Percentiles rank a stretch among this genome's conserved stretches.
Conservation (phyloP, 2,888 invertebrate species). For the Andrena camellia region DNA sequence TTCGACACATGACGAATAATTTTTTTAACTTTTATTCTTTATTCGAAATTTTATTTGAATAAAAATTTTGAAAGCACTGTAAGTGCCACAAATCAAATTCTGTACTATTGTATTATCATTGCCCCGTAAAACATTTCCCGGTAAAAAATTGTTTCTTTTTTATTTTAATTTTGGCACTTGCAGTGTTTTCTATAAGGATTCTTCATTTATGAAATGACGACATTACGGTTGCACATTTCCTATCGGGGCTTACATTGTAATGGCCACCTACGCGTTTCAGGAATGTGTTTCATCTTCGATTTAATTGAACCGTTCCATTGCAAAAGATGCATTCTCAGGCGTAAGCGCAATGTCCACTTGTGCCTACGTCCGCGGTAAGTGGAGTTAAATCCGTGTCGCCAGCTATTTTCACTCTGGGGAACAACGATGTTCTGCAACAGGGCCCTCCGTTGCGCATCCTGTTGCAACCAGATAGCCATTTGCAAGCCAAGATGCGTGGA, state of each 20-base stretch:
- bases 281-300: constrained; percentile 29
- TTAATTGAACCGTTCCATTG: constrained; percentile 11
- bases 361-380: constrained; percentile 30
- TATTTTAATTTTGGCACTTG: background rate
- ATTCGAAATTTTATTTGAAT: too few relatives aligned
- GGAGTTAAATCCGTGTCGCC: constrained; percentile 17
- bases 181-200: background rate
- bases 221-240: background rate
- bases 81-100: too few relatives aligned
- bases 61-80: too few relatives aligned
- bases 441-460: constrained; percentile 28
- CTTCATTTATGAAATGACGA: background rate
- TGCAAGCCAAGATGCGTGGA: constrained; percentile 29
- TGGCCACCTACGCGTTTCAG: background rate
- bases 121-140: too few relatives aligned
- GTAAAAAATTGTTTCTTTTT: background rate
- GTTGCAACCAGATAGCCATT: constrained; percentile 35
- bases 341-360: constrained; percentile 24
- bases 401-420: constrained; percentile 25
- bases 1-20: too few relatives aligned
- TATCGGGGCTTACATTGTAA: background rate
- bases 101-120: too few relatives aligned
- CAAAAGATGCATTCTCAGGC: constrained; percentile 17
- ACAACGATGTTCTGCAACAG: constrained; percentile 34
- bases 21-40: too few relatives aligned